These are phyloP conservation scores for Tribolium madens DNA, from an alignment of 1,140 invertebrate genomes.

Conservation along the genomic window DNA sequence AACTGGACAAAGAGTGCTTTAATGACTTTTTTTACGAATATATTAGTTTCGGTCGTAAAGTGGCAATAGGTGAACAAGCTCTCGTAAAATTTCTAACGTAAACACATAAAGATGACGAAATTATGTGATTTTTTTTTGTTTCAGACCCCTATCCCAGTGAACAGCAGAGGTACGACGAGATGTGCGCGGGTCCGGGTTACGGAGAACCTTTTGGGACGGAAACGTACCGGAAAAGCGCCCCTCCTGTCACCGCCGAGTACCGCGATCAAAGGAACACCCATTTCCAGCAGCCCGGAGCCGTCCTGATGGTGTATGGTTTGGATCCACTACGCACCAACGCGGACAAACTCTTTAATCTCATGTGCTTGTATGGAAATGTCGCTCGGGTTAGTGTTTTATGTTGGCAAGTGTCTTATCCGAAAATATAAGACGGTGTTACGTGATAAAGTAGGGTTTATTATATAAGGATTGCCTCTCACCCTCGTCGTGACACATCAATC, in stretches of 20 bases:
- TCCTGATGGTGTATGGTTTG: constrained; percentile 98
- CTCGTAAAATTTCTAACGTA: too few species aligned
- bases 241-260: constrained; percentile 51
- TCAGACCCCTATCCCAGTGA: constrained; percentile 63
- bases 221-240: constrained; percentile 61
- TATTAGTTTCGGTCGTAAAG: constrained; percentile 11
- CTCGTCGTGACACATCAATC: constrained; percentile 26
- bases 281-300: constrained; percentile 81
- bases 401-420: background rate
- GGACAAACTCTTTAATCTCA: constrained; percentile 97
- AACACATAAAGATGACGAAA: too few species aligned
- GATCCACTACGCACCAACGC: constrained; percentile 94
- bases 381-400: constrained; percentile 82
- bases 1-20: background rate
- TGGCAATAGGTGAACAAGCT: background rate
- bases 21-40: constrained; percentile 10
- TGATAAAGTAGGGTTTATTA: constrained; percentile 27
- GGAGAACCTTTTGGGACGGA: constrained; percentile 59
- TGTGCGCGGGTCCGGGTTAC: constrained; percentile 64
- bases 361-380: constrained; percentile 98
- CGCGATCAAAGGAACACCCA: constrained; percentile 61
- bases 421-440: constrained; percentile 7
- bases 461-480: constrained; percentile 21
- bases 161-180: constrained; percentile 62
- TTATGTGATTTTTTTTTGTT: constrained; percentile 49